These are phyloP conservation scores for Tetrapedia diversipes DNA, from an alignment of 2,888 invertebrate genomes.

Conservation along the genomic window DNA sequence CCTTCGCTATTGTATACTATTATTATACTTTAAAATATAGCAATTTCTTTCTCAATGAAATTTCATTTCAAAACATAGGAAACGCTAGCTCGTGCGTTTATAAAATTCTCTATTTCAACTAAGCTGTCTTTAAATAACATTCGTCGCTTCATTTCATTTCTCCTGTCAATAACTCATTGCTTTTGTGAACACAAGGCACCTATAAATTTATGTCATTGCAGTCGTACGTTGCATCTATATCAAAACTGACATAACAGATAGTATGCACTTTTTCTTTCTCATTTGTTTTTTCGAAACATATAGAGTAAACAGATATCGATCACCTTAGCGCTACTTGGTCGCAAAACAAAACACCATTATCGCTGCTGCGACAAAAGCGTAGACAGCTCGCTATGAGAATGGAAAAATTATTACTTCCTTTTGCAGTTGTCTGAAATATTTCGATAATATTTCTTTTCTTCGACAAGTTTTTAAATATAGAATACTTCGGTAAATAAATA, in stretches of 20 bases:
- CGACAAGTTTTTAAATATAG: no score
- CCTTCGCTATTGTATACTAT: no score
- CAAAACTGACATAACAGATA: conserved; percentile 3
- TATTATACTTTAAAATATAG: no score
- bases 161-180: not conserved
- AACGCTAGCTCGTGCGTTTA: not conserved
- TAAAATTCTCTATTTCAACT: not conserved
- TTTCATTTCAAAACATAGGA: no score
- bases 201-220: conserved; percentile 28
- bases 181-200: not conserved
- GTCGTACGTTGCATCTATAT: conserved; percentile 1
- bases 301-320: conserved; percentile 22
- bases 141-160: not conserved
- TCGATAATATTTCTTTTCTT: no score
- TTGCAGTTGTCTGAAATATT: conserved; percentile 5
- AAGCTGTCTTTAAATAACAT: not conserved
- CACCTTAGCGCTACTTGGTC: not conserved
- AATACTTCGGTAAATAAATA: no score
- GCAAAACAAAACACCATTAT: conserved; percentile 23
- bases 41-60: no score
- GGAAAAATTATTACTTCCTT: conserved; percentile 35
- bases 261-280: conserved; percentile 9
- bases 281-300: not conserved
- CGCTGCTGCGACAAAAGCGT: conserved; percentile 14
- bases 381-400: conserved; percentile 17